Conservation (phyloP, 2,113 vertebrate species). For the Bostrychus sinensis region DNA sequence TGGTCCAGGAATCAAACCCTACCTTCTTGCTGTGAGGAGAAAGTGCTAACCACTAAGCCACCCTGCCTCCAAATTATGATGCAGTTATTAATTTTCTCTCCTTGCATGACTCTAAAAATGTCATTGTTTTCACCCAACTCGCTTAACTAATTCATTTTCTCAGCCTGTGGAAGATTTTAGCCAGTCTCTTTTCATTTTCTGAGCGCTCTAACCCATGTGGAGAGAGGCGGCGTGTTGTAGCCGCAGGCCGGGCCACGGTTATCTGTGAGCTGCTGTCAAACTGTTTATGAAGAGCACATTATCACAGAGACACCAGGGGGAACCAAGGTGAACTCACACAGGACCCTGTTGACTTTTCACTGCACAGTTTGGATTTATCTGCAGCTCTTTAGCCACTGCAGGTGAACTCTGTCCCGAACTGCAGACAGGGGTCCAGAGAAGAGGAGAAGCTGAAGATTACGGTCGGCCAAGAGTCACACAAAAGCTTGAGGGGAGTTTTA, state of each 20-base stretch:
- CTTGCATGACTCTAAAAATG: no score
- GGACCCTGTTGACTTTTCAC: constrained; percentile 1
- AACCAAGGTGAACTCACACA: constrained; percentile 40
- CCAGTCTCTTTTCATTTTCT: constrained; percentile 18
- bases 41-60: no score
- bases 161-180: constrained; percentile 10
- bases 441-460: no score
- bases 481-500: no score
- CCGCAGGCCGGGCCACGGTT: constrained; percentile 32
- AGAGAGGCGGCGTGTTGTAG: neutral
- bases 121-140: no score
- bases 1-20: no score
- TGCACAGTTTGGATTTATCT: neutral
- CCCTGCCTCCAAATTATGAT: no score
- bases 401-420: neutral
- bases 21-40: no score
- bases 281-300: constrained; percentile 58
- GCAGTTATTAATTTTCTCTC: no score
- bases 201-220: neutral
- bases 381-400: neutral
- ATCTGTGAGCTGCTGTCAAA: constrained; percentile 60
- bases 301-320: constrained; percentile 36
- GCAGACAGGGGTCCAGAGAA: no score
- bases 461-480: no score
- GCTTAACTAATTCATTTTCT: constrained; percentile 9